Percentiles rank a stretch among this genome's conserved stretches.
Conservation (phyloP, 2,113 vertebrate species). For the Erythrolamprus reginae region DNA sequence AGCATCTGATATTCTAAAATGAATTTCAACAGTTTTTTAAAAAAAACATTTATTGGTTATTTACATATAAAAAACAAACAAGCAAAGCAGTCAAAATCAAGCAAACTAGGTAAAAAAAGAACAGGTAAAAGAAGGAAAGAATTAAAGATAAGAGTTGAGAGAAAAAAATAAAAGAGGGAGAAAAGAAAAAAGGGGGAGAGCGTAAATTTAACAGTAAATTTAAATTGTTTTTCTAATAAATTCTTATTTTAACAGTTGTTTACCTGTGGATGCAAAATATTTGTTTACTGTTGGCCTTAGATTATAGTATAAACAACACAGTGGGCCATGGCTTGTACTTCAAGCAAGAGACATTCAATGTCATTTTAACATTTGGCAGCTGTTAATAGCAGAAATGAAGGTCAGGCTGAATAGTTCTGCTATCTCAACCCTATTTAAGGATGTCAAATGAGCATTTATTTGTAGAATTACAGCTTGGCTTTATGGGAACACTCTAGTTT, state of each 20-base stretch:
- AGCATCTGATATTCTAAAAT: background rate
- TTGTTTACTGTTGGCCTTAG: constrained; percentile 13
- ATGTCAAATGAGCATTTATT: constrained; percentile 18
- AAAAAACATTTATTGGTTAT: too few relatives aligned
- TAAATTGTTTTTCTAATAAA: too few relatives aligned
- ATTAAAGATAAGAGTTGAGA: too few relatives aligned
- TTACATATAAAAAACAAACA: too few relatives aligned
- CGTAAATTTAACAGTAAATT: too few relatives aligned
- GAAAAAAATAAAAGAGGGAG: too few relatives aligned
- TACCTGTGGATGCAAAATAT: background rate
- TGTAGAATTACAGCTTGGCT: constrained; percentile 33
- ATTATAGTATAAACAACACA: background rate
- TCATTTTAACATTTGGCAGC: background rate
- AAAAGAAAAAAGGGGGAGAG: too few relatives aligned
- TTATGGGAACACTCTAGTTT: constrained; percentile 23
- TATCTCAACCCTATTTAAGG: constrained; percentile 51
- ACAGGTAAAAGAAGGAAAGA: too few relatives aligned
- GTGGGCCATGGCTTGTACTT: background rate
- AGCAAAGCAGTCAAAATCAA: too few relatives aligned
- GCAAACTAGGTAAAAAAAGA: too few relatives aligned
- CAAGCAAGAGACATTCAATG: background rate
- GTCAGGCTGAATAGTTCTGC: constrained; percentile 1
- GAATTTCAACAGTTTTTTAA: too few relatives aligned
- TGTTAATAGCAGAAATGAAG: background rate
- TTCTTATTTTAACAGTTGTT: background rate